Evolutionary conservation across 2,888 invertebrate genomes (phyloP), one percentile per base, ranked within the genome.

Genomic region (Cephus pygmeus): DNA sequence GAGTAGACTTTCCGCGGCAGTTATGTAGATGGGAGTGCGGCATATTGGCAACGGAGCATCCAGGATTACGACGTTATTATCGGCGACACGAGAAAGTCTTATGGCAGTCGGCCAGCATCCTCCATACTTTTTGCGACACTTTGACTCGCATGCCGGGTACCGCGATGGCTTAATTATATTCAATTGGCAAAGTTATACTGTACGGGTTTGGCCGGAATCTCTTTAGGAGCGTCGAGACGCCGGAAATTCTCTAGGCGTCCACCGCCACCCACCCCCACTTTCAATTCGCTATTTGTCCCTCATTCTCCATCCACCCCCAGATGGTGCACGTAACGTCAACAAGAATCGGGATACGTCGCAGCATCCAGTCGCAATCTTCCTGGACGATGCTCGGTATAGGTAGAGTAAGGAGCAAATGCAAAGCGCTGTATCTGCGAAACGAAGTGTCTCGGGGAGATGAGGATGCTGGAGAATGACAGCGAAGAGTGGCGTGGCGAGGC

Each of bases 151-250:
- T 79, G 83, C 82, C 85, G 84, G 84, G 82, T 85, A 84, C 81
- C 82, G 79, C 81, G 82, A 88, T 89, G 87, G 85, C 88, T 89
- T 89, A 89, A 90, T 91, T 89, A 89, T 88, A 90, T 90, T 90
- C 90, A 90, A 91, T 90, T 88, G 90, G 87, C 87, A 89, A 91
- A 91, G 89, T 91, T 91, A 79, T 73, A 77, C 3, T 75, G 77
- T 68, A 31, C 80, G 79, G 80, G 71, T 34, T 71, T 71, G 71
- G 71, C 71, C 56, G 23, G 56, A 56, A 9, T 56, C 56, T 56
- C 56, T 56, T 56, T 56, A 56, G 56, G 56, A 56, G 56, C 56
- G 23, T 23, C 56, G 56, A 56, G 56, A 56, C 56, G 56, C 56
- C 56, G 56, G 56, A 56, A 56, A 56, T 56, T 56, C 56, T 56